A percentile compares a stretch with the other conserved stretches of the same genome.
These are phyloP conservation scores for Leucania comma DNA, from an alignment of 2,888 invertebrate species.

Conservation along the genomic window DNA sequence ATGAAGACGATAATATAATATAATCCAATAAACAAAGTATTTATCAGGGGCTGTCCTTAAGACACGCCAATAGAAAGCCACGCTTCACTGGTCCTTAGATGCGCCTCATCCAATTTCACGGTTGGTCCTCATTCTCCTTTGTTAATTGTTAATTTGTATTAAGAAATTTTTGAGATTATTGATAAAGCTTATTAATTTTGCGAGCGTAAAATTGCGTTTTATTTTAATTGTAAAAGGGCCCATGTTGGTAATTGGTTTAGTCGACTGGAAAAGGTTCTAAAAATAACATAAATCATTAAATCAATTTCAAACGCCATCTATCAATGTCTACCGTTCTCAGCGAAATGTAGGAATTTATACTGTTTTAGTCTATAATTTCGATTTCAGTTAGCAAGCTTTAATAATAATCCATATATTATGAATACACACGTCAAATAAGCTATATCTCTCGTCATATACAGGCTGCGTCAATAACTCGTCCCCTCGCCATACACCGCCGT, in stretches of 20 bases:
- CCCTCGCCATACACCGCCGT: conserved; percentile 75
- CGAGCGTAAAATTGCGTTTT: conserved; percentile 10
- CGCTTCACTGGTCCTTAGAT: conserved; percentile 70
- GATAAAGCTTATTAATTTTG: conserved; percentile 55
- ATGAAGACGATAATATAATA: conserved; percentile 43
- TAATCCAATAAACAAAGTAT: conserved; percentile 61
- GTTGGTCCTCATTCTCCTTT: conserved; percentile 69
- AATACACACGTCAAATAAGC: conserved; percentile 20
- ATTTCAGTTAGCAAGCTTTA: background rate
- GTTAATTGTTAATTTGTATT: conserved; percentile 82
- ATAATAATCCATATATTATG: conserved; percentile 14
- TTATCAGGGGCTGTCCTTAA: conserved; percentile 60
- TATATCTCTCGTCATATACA: conserved; percentile 51
- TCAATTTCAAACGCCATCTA: background rate
- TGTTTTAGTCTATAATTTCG: background rate
- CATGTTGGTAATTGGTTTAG: background rate
- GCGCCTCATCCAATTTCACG: conserved; percentile 79
- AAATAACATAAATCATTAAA: background rate
- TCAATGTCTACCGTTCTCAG: background rate
- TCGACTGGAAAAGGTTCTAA: background rate
- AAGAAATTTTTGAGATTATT: conserved; percentile 65
- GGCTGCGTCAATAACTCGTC: conserved; percentile 72
- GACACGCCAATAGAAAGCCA: conserved; percentile 75
- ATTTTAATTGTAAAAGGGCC: background rate
- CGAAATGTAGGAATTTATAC: background rate